Evolutionary conservation across 2,888 invertebrate genomes (phyloP).

Genomic region (Creontiades dilutus): DNA sequence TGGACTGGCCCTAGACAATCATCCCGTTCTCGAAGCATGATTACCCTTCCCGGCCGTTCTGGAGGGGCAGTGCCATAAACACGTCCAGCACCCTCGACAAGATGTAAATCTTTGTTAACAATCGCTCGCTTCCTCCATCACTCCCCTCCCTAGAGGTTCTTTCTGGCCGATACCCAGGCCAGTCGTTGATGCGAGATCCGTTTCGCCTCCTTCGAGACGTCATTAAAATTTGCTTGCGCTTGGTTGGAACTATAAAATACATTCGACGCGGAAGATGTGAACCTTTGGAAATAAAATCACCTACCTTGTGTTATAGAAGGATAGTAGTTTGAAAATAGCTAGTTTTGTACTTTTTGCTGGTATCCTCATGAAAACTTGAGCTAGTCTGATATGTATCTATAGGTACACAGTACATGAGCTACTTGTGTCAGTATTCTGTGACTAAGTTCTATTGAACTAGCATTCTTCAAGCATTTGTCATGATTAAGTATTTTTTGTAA

Average conservation of each 20-base stretch:
- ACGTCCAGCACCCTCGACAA: conserved; percentile 52
- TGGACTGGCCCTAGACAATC: conserved; percentile 53
- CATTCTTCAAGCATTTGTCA: no score
- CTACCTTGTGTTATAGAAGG: no score
- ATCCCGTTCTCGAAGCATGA: conserved; percentile 28
- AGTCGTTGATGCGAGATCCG: conserved; percentile 46
- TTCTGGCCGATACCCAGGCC: neutral
- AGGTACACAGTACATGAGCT: no score
- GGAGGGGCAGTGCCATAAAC: conserved; percentile 56
- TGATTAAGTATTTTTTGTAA: no score
- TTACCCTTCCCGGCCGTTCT: neutral
- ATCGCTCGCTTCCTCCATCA: conserved; percentile 41
- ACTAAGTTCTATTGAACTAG: no score
- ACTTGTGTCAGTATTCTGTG: no score
- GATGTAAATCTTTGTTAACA: conserved; percentile 68
- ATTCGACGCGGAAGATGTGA: neutral
- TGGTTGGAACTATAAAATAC: neutral
- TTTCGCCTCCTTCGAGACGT: conserved; percentile 46
- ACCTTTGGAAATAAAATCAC: neutral
- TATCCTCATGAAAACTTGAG: no score
- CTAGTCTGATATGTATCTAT: no score
- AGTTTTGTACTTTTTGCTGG: no score
- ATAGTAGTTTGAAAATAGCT: no score
- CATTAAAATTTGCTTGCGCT: conserved; percentile 25
- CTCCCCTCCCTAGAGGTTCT: neutral